Conservation (phyloP, 2,113 vertebrate species). For the Antidorcas marsupialis region DNA sequence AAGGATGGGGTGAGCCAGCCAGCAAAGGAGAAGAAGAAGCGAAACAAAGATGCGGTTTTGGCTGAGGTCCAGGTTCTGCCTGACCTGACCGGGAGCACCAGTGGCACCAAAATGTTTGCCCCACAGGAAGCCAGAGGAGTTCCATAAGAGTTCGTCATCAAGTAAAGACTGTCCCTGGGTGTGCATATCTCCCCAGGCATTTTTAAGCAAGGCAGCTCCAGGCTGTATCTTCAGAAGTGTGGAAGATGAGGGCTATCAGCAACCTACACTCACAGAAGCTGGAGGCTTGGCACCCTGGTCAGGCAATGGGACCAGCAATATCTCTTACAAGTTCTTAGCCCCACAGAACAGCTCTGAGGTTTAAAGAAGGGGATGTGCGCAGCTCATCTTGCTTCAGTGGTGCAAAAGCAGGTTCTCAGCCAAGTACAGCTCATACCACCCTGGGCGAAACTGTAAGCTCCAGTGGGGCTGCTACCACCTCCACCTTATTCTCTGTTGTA, state of each 20-base stretch:
- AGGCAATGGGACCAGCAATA: background rate
- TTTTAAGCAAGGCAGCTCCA: background rate
- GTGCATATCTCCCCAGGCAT: too few species aligned
- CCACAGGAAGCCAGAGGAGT: too few species aligned
- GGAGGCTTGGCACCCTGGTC: background rate
- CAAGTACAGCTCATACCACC: too few species aligned
- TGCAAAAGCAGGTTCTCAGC: background rate
- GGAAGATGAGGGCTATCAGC: background rate
- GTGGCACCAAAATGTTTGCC: too few species aligned
- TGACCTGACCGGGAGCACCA: background rate
- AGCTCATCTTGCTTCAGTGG: too few species aligned
- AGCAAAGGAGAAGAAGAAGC: background rate
- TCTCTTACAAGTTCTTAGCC: background rate
- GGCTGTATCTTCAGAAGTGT: background rate
- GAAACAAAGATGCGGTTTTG: background rate
- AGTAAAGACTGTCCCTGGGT: rapidly evolving
- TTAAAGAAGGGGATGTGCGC: background rate
- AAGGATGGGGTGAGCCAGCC: background rate
- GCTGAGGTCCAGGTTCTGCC: background rate
- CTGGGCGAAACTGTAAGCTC: background rate
- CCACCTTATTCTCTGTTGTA: background rate
- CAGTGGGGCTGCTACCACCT: rapidly evolving
- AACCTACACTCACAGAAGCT: background rate
- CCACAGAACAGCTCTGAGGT: rapidly evolving
- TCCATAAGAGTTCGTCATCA: too few species aligned